A percentile compares a stretch with the other conserved stretches of the same genome.
Evolutionary conservation across 2,797 vertebrate species (phyloP).

Genomic region (Clarias fuscus): DNA sequence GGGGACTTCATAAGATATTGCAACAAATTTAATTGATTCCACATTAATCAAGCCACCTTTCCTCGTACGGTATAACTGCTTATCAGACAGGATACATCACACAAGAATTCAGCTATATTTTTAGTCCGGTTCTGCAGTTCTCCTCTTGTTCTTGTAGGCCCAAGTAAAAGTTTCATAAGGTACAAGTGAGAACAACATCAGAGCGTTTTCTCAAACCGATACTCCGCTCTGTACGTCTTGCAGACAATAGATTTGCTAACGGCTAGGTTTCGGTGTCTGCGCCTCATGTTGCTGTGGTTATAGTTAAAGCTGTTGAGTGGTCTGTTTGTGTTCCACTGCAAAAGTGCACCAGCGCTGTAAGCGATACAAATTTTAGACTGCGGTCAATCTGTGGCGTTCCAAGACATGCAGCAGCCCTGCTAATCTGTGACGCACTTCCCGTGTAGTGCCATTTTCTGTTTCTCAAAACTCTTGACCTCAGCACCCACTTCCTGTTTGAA

Average conservation of each 20-base stretch:
- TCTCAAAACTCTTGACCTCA: slow-evolving; percentile 71
- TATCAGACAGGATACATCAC: not conserved
- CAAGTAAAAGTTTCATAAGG: slow-evolving; percentile 8
- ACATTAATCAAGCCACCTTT: not conserved
- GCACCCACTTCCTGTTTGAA: slow-evolving; percentile 73
- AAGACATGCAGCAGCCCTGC: slow-evolving; percentile 49
- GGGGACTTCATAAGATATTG: not conserved
- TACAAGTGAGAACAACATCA: slow-evolving; percentile 29
- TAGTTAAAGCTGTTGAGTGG: slow-evolving; percentile 43
- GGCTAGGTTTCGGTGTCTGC: slow-evolving; percentile 42
- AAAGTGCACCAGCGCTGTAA: slow-evolving; percentile 43
- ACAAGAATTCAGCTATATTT: not conserved
- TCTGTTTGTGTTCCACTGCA: slow-evolving; percentile 57
- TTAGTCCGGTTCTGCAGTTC: not conserved
- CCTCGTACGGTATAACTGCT: not conserved
- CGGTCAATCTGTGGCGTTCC: slow-evolving; percentile 55
- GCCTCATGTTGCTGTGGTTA: slow-evolving; percentile 36
- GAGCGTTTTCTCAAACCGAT: slow-evolving; percentile 39
- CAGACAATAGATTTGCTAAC: slow-evolving; percentile 49
- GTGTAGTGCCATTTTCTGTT: slow-evolving; percentile 70
- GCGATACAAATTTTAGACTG: slow-evolving; percentile 47
- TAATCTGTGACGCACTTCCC: slow-evolving; percentile 71
- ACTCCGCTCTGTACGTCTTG: slow-evolving; percentile 21
- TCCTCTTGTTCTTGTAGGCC: slow-evolving; percentile 16
- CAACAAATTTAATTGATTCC: not conserved